Conservation (phyloP, 2,113 vertebrate genomes). For the Anhinga anhinga region DNA sequence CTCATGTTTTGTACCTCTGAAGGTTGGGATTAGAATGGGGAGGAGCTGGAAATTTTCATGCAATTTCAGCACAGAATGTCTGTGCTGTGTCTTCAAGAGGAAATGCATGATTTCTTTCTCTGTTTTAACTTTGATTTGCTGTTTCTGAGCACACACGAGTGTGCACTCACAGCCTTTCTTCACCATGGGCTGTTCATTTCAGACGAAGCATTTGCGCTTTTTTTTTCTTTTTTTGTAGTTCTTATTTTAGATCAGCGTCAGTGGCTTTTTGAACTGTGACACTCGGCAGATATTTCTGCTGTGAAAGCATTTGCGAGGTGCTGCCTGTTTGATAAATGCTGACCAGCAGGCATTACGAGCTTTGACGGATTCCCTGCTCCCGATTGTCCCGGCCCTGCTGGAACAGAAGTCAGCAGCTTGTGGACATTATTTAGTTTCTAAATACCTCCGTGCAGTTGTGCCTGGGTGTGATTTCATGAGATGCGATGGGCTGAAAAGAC, state of each 20-base stretch:
- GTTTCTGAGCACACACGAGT: fast-evolving
- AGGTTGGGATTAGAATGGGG: not conserved
- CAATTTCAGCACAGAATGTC: not conserved
- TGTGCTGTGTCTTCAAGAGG: not conserved
- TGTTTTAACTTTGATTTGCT: not conserved
- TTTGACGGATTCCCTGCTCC: conserved; percentile 24
- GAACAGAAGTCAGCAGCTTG: conserved; percentile 52
- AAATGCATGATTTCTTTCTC: not conserved
- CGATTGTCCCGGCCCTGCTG: not conserved
- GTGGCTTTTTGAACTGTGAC: conserved; percentile 44
- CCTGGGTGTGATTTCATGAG: conserved; percentile 34
- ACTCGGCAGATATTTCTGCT: conserved; percentile 60
- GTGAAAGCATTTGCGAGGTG: not conserved
- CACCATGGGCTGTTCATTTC: not conserved
- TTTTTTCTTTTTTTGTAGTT: not conserved
- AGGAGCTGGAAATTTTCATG: not conserved
- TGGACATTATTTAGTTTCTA: conserved; percentile 1
- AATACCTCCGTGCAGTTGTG: conserved; percentile 14
- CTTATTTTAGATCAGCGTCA: not conserved
- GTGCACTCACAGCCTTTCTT: not conserved
- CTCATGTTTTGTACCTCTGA: not conserved
- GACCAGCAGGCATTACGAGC: not conserved
- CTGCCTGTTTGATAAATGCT: conserved; percentile 38
- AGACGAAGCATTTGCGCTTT: not conserved
- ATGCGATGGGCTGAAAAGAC: not conserved